Percentiles rank a stretch among this genome's conserved stretches.
Conservation (phyloP, 2,797 vertebrate species). For the Hemibagrus guttatus region DNA sequence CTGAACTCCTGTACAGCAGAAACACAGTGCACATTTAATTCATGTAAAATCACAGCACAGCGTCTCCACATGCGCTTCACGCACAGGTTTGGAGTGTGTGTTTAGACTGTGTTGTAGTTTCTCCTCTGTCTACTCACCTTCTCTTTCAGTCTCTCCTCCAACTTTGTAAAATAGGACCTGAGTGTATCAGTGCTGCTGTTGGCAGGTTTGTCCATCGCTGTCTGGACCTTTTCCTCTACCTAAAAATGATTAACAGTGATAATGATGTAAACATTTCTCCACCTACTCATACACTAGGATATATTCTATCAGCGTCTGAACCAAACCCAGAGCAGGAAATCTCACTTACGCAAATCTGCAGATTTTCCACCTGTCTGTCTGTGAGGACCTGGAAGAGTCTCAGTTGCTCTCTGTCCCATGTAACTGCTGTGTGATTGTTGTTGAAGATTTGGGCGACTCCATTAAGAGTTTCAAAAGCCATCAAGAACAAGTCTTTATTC, state of each 20-base stretch:
- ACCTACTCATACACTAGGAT: background rate
- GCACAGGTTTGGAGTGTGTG: background rate
- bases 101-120: background rate
- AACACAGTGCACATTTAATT: background rate
- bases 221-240: background rate
- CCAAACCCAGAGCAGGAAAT: background rate
- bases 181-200: background rate
- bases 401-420: constrained; percentile 31
- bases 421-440: constrained; percentile 21
- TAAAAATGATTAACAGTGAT: background rate
- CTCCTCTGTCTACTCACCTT: constrained; percentile 10
- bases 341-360: constrained; percentile 42
- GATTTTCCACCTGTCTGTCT: constrained; percentile 17
- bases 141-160: background rate
- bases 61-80: background rate
- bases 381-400: constrained; percentile 19
- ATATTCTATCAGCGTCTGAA: background rate
- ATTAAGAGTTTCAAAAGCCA: constrained; percentile 21
- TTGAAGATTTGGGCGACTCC: constrained; percentile 19
- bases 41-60: background rate
- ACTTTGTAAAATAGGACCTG: constrained; percentile 3
- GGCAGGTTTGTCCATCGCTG: background rate
- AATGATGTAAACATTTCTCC: background rate
- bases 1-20: constrained; percentile 4
- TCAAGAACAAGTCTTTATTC: constrained; percentile 26